Conservation (phyloP, 2,113 vertebrate species). For the Zonotrichia leucophrys region DNA sequence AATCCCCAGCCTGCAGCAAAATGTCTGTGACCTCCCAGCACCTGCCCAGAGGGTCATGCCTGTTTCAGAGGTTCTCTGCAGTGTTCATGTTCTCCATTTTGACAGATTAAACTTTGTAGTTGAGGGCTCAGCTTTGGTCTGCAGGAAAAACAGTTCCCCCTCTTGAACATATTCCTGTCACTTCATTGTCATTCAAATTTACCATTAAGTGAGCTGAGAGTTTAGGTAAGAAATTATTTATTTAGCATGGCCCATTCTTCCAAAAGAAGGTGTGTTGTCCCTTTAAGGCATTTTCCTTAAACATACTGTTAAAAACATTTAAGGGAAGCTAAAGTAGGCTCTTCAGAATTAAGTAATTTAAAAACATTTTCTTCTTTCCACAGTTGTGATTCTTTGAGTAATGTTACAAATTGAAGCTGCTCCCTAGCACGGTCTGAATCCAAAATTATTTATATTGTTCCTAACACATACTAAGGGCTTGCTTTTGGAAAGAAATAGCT, state of each 20-base stretch:
- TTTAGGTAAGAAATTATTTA: background rate
- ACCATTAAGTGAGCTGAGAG: background rate
- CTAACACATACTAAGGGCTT: background rate
- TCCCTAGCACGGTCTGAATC: background rate
- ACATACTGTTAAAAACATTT: background rate
- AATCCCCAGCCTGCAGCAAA: background rate
- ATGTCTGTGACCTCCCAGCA: background rate
- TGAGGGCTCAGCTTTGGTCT: background rate
- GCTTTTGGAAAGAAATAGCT: background rate
- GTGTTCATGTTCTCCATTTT: background rate
- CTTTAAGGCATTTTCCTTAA: background rate
- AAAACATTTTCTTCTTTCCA: background rate
- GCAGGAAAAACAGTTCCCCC: background rate
- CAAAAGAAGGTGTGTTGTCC: background rate
- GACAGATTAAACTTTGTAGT: background rate
- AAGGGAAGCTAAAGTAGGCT: background rate
- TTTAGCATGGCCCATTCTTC: background rate
- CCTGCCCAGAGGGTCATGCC: background rate
- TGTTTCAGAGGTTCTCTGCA: background rate
- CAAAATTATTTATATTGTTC: background rate
- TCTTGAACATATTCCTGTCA: rapidly evolving
- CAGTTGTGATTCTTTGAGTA: background rate
- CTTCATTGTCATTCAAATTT: background rate
- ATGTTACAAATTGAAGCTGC: background rate
- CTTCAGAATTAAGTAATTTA: background rate